phyloP scores from a whole-genome alignment of 2,797 vertebrate species.

The Mallotus villosus region DNA sequence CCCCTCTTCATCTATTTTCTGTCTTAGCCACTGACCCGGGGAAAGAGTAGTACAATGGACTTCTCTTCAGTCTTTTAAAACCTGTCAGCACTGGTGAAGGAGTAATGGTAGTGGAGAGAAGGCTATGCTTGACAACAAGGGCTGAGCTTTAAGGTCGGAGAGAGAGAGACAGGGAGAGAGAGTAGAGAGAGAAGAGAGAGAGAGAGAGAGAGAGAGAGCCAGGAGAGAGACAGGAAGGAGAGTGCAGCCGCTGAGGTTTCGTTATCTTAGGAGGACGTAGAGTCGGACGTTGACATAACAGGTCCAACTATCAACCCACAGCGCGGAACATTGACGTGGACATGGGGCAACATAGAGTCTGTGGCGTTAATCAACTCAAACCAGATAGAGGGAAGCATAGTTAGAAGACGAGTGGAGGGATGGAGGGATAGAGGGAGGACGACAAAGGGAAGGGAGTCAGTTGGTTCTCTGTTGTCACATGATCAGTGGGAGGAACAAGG shows the following conservation, averaged over 20 bases:
- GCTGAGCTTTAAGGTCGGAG: conserved; percentile 49
- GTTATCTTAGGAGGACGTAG: conserved; percentile 50
- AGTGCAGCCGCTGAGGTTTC: conserved; percentile 24
- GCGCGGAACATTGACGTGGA: conserved; percentile 47
- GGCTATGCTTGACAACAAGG: conserved; percentile 49
- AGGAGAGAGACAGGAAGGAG: conserved; percentile 11
- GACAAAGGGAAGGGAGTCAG: conserved; percentile 18
- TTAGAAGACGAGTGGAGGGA: conserved; percentile 42
- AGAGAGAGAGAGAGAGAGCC: conserved; percentile 39
- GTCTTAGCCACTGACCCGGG: conserved; percentile 38
- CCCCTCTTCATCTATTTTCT: conserved; percentile 35
- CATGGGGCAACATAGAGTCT: conserved; percentile 38
- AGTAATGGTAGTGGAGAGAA: conserved; percentile 48
- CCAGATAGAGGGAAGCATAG: conserved; percentile 38
- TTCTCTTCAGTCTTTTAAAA: conserved; percentile 44
- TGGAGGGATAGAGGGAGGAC: conserved; percentile 38
- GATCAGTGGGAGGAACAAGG: conserved; percentile 24
- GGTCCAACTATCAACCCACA: conserved; percentile 50
- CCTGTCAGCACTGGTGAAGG: conserved; percentile 57
- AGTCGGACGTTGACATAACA: conserved; percentile 42
- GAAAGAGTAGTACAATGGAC: conserved; percentile 42
- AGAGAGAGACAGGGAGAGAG: conserved; percentile 22
- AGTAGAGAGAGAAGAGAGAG: conserved; percentile 40
- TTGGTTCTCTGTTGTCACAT: conserved; percentile 1
- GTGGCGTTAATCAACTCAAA: conserved; percentile 57